phyloP scores from a whole-genome alignment of 2,113 vertebrate genomes.

The Eudorcas thomsonii region DNA sequence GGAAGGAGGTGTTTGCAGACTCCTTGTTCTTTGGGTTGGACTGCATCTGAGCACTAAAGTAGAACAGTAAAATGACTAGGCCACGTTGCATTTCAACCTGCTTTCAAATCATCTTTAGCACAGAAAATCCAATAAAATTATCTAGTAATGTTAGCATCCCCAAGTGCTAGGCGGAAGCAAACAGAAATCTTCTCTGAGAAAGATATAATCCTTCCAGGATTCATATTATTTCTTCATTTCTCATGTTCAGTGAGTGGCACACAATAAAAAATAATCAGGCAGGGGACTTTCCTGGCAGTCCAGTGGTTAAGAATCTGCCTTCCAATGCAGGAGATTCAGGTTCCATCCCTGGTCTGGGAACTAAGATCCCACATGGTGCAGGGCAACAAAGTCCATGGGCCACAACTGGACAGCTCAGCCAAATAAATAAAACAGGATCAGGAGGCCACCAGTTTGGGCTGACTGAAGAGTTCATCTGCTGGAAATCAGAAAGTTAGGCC shows the following conservation, averaged over 20 bases:
- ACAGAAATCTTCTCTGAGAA: conserved; percentile 3
- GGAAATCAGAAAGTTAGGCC: conserved; percentile 13
- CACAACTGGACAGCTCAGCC: neutral
- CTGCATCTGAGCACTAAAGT: neutral
- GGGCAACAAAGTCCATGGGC: neutral
- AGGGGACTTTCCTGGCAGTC: neutral
- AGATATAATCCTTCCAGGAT: neutral
- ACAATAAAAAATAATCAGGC: conserved; percentile 5
- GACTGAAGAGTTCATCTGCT: conserved; percentile 37
- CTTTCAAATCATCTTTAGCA: neutral
- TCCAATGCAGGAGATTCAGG: neutral
- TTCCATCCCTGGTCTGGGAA: neutral
- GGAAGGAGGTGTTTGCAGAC: neutral
- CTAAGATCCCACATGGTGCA: neutral
- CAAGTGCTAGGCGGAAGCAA: neutral
- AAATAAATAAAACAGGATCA: neutral
- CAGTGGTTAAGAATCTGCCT: neutral
- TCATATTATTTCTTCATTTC: neutral
- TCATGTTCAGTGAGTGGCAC: neutral
- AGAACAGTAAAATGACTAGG: neutral
- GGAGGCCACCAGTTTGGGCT: neutral
- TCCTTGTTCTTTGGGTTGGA: neutral
- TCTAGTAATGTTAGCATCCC: neutral
- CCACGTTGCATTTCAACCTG: neutral
- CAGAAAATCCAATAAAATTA: conserved; percentile 17